Percentiles rank a stretch among this genome's conserved stretches.
phyloP scores from a whole-genome alignment of 2,797 vertebrate genomes.

The Sebastes taczanowskii region DNA sequence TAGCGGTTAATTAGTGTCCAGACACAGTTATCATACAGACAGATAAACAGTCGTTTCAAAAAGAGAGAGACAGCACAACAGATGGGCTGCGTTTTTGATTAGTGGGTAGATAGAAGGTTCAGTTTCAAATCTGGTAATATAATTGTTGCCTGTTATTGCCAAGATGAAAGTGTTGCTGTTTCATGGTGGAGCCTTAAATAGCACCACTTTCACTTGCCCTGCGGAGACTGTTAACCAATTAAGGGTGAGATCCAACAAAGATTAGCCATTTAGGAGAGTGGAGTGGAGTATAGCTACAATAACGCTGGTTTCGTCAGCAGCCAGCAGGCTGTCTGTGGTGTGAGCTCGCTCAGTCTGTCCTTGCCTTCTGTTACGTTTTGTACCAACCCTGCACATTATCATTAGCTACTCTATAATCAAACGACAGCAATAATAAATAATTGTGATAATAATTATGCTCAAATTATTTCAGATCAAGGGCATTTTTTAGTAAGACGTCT shows the following conservation, averaged over 20 bases:
- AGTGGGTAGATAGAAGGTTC: slow-evolving; percentile 83
- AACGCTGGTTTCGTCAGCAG: slow-evolving; percentile 80
- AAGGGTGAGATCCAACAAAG: slow-evolving; percentile 85
- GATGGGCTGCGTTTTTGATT: slow-evolving; percentile 87
- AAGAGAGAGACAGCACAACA: slow-evolving; percentile 79
- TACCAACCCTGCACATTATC: slow-evolving; percentile 50
- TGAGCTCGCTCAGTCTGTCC: slow-evolving; percentile 78
- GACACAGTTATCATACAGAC: slow-evolving; percentile 80
- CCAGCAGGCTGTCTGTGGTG: slow-evolving; percentile 79
- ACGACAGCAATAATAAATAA: slow-evolving; percentile 9
- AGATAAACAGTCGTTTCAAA: slow-evolving; percentile 83
- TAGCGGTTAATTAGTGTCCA: slow-evolving; percentile 82
- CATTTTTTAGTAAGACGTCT: background rate
- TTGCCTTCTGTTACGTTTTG: slow-evolving; percentile 79
- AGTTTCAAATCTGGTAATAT: slow-evolving; percentile 85
- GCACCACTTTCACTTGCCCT: slow-evolving; percentile 84
- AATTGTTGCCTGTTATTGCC: slow-evolving; percentile 87
- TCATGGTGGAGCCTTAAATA: slow-evolving; percentile 84
- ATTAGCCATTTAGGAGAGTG: slow-evolving; percentile 84
- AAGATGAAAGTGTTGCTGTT: slow-evolving; percentile 87
- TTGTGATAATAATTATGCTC: background rate
- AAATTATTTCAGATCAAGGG: slow-evolving; percentile 12
- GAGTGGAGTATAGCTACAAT: slow-evolving; percentile 79
- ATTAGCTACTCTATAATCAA: slow-evolving; percentile 40
- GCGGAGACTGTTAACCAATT: slow-evolving; percentile 87